Percentiles rank a stretch among this genome's conserved stretches.
phyloP scores from a whole-genome alignment of 64 coral and sea anemone genomes.

The Porites lutea region DNA sequence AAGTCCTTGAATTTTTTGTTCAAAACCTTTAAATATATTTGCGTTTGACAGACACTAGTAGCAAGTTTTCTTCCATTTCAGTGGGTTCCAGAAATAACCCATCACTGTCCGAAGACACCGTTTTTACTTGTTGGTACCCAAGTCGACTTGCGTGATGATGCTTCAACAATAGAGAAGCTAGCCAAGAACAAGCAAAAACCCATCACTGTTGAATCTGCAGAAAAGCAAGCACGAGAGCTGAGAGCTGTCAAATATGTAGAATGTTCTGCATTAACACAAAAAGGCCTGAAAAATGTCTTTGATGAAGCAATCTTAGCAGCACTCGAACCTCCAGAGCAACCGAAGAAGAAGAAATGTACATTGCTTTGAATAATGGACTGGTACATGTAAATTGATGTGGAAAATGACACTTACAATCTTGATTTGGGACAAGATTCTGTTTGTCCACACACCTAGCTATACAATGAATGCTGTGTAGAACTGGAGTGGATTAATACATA shows the following conservation, averaged over 20 bases:
- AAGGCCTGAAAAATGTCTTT: slow-evolving; percentile 98
- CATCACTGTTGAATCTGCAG: slow-evolving; percentile 76
- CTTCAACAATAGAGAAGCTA: slow-evolving; percentile 94
- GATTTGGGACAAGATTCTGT: slow-evolving; percentile 33
- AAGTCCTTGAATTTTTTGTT: too few relatives aligned
- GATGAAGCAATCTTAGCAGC: slow-evolving; percentile 98
- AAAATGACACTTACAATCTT: not conserved
- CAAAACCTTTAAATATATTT: not conserved
- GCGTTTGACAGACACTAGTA: not conserved
- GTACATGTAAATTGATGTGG: not conserved
- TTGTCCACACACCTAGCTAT: not conserved
- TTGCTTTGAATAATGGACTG: slow-evolving; percentile 29
- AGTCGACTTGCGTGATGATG: slow-evolving; percentile 97
- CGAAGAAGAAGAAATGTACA: slow-evolving; percentile 93
- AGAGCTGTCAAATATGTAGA: slow-evolving; percentile 98
- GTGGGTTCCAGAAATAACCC: slow-evolving; percentile 99
- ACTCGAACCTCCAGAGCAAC: slow-evolving; percentile 94
- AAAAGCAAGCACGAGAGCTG: slow-evolving; percentile 91
- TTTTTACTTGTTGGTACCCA: slow-evolving; percentile 98
- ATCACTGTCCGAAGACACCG: slow-evolving; percentile 98
- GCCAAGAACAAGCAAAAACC: slow-evolving; percentile 99
- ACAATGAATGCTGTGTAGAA: not conserved
- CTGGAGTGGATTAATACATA: not conserved
- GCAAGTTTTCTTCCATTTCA: slow-evolving; percentile 40
- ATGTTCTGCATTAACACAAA: slow-evolving; percentile 96